Evolutionary conservation across 2,113 vertebrate species (phyloP), one percentile per base, ranked within the genome.

Genomic region (Semnornis frantzii): DNA sequence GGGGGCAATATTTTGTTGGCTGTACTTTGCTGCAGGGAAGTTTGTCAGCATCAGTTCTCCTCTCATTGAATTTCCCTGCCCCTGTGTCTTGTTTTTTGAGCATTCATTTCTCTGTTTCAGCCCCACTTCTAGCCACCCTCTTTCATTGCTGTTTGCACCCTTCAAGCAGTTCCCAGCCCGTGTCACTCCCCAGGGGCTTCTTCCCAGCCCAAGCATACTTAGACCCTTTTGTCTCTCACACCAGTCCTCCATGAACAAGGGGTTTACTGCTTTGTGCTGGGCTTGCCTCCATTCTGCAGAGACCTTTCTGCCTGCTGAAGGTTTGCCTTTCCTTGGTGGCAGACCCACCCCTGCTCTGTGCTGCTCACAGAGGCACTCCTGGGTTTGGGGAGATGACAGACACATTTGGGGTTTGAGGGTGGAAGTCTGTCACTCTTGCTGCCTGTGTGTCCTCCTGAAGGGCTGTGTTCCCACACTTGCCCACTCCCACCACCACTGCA

Each of bases 161-260:
- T 83, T 84, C 62, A 89, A 89, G 74, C 70, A 20, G 66, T 48
- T 92, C 82, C 80, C 2, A 2, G 82, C 50, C 64, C 3, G 0
- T 50, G 88, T 78, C 70, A 31, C 30, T 20, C 83, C 73, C 60
- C 66, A 54, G 9, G 28, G 55, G 92, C 55, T 94, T 42, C 64
- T 77, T 87, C 91, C 94, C 95, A 93, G 59, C 25, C 57, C 92
- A 91, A 93, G 89, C 59, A 79, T 3, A 39, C 62, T 86, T 31
- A 16, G 19, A 28, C 78, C 84, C 46, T 96, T 96, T 94, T 64
- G 92, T 96, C 89, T 76, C 28, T 54, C 15, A 4, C 27, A n/a
- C 50, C 23, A 24, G 63, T 84, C 86, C 82, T 76, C 71, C 55
- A 87, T 46, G 27, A 77, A 39, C 37, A 68, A 10, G 30, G 11